phyloP scores from a whole-genome alignment of 2,113 vertebrate genomes.

The Daboia siamensis region DNA sequence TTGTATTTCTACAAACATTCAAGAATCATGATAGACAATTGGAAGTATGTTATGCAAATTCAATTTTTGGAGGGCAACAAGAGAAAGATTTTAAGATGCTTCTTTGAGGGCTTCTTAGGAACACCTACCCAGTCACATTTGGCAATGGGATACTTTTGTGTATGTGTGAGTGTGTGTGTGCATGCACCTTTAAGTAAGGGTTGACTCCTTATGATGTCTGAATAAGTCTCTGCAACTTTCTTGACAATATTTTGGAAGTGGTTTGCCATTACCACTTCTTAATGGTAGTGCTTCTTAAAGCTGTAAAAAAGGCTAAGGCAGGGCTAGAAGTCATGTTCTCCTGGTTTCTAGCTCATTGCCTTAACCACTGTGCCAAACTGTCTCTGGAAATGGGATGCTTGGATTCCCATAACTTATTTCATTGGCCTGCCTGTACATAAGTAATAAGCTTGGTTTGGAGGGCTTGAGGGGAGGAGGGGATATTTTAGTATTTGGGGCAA shows the following conservation, averaged over 20 bases:
- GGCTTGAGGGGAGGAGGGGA: not conserved
- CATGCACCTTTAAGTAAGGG: not conserved
- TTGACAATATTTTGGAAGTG: not conserved
- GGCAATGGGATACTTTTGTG: not conserved
- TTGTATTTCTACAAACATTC: not conserved
- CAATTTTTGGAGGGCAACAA: not conserved
- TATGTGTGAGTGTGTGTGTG: not conserved
- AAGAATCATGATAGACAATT: not conserved
- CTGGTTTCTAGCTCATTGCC: not conserved
- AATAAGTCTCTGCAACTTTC: not conserved
- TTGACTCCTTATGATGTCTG: not conserved
- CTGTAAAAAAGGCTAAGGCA: not conserved
- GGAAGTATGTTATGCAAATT: not conserved
- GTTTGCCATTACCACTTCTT: not conserved
- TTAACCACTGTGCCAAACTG: not conserved
- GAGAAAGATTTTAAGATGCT: not conserved
- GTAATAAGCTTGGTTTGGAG: not conserved
- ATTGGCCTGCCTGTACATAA: not conserved
- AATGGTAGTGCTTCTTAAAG: not conserved
- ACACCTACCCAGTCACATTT: not conserved
- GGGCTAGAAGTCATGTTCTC: not conserved
- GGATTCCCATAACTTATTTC: not conserved
- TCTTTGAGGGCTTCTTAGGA: not conserved
- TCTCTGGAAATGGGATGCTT: not conserved
- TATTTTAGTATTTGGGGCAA: not conserved